A percentile compares a stretch with the other conserved stretches of the same genome.
These are phyloP conservation scores for Syngnathus scovelli DNA, from an alignment of 2,113 vertebrate species.

Conservation along the genomic window DNA sequence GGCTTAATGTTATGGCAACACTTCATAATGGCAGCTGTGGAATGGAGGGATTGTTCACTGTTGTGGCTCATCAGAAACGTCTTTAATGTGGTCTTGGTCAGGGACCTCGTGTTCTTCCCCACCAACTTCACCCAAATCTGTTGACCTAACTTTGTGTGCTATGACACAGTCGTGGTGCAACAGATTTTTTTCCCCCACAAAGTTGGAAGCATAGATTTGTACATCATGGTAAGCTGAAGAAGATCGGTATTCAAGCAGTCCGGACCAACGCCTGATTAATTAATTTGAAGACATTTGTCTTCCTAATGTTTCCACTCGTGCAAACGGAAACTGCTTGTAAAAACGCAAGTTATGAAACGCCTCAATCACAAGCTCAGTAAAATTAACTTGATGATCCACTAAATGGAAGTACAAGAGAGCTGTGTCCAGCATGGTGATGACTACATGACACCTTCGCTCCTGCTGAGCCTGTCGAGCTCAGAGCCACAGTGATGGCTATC, in stretches of 20 bases:
- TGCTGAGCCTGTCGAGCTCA: constrained; percentile 52
- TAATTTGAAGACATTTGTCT: neutral
- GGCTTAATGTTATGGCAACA: neutral
- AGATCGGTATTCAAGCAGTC: neutral
- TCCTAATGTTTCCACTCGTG: neutral
- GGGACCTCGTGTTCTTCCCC: neutral
- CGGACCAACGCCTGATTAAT: neutral
- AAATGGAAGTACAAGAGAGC: constrained; percentile 17
- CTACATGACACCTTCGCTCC: constrained; percentile 43
- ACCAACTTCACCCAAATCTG: neutral
- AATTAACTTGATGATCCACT: constrained; percentile 15
- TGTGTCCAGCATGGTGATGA: constrained; percentile 34
- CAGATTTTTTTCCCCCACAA: neutral
- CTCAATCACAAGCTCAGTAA: constrained; percentile 4
- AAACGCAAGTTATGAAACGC: neutral
- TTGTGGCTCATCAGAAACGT: neutral
- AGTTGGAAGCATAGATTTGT: neutral
- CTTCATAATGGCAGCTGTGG: neutral
- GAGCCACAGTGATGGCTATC: constrained; percentile 53
- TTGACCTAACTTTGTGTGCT: neutral
- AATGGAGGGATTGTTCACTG: neutral
- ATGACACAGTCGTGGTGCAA: neutral
- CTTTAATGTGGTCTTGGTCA: neutral
- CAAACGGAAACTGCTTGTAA: neutral
- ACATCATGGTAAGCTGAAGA: neutral